A percentile compares a stretch with the other conserved stretches of the same genome.
Conservation (phyloP, 2,113 vertebrate genomes). For the Burhinus bistriatus region DNA sequence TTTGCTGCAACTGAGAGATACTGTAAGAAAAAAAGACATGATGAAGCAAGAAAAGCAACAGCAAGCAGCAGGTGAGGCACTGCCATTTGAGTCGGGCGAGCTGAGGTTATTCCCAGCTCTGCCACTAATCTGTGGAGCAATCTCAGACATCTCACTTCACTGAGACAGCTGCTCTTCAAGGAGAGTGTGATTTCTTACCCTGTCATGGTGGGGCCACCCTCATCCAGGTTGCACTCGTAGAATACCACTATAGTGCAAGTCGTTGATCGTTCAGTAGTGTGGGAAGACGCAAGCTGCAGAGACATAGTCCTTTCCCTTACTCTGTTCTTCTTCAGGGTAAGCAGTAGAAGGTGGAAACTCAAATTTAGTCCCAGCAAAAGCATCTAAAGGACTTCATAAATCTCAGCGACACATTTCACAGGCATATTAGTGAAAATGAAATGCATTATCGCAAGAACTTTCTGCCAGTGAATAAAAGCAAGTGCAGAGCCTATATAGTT, state of each 20-base stretch:
- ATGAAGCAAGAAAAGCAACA: not conserved
- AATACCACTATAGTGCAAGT: not conserved
- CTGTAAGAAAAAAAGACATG: not conserved
- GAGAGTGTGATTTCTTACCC: not conserved
- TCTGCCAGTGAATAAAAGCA: not conserved
- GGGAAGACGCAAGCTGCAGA: not conserved
- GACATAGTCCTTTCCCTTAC: not conserved
- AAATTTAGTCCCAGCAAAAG: not conserved
- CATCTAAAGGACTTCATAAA: constrained; percentile 19
- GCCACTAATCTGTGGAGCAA: not conserved
- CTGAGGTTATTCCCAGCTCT: not conserved
- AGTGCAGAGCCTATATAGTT: not conserved
- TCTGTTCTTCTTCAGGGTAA: not conserved
- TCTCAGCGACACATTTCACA: not conserved
- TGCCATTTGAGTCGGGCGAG: not conserved
- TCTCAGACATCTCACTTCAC: not conserved
- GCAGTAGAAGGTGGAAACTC: not conserved
- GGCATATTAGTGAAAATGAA: not conserved
- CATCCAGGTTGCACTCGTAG: not conserved
- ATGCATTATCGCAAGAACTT: not conserved
- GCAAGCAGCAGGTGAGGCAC: not conserved
- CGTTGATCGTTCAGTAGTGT: accelerated
- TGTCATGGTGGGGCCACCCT: not conserved
- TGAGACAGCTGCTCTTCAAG: not conserved
- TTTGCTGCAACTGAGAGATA: not conserved